Percentiles rank a stretch among this genome's conserved stretches.
Evolutionary conservation across 2,113 vertebrate genomes (phyloP).

Genomic region (Chaenocephalus aceratus): DNA sequence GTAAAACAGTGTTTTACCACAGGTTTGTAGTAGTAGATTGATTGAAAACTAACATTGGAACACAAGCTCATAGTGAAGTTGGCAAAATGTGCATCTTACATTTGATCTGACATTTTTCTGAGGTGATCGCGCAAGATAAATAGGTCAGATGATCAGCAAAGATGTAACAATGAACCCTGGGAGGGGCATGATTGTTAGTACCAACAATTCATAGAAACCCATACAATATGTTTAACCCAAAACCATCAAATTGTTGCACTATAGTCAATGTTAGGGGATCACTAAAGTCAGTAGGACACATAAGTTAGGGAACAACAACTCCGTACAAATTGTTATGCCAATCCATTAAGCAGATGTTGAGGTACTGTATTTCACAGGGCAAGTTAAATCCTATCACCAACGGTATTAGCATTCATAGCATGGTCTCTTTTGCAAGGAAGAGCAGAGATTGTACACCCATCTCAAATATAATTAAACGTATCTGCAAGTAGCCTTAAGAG

Average conservation of each 20-base stretch:
- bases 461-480: slow-evolving; percentile 9
- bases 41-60: too few species aligned
- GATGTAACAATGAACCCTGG: background rate
- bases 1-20: too few species aligned
- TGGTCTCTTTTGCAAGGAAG: slow-evolving; percentile 5
- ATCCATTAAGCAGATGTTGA: background rate
- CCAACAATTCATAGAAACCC: background rate
- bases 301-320: background rate
- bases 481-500: slow-evolving; percentile 3
- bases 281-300: background rate
- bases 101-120: too few species aligned
- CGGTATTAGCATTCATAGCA: background rate
- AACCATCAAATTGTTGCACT: background rate
- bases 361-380: background rate
- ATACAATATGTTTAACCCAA: background rate
- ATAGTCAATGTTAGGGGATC: background rate
- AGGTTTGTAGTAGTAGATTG: too few species aligned
- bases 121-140: too few species aligned
- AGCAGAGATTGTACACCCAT: background rate
- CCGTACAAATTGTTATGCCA: background rate
- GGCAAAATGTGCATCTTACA: background rate
- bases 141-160: background rate
- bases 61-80: background rate
- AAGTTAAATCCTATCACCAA: background rate
- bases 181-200: background rate